Evolutionary conservation across 2,888 invertebrate genomes (phyloP).

Genomic region (Drosophila meridionalis): DNA sequence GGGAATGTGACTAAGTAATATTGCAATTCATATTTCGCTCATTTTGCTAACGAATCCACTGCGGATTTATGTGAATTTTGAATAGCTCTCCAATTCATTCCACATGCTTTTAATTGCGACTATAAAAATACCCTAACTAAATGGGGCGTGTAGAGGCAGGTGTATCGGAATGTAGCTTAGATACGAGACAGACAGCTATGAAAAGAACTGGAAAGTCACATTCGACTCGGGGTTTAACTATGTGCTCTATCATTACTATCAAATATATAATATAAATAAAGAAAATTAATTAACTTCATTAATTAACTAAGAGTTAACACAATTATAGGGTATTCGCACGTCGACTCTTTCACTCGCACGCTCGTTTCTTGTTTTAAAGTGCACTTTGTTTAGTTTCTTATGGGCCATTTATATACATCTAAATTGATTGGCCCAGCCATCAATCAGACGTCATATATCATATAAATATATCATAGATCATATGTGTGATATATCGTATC

Average conservation of each 20-base stretch:
- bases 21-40: conserved; percentile 12
- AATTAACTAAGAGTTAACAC: not conserved
- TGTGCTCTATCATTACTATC: not conserved
- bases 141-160: not conserved
- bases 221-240: not conserved
- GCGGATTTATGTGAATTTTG: conserved; percentile 35
- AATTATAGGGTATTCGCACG: not conserved
- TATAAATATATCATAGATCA: conserved; percentile 9
- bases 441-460: conserved; percentile 26
- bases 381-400: conserved; percentile 18
- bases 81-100: conserved; percentile 15
- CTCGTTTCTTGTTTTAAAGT: conserved; percentile 6
- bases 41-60: not conserved
- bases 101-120: conserved; percentile 18
- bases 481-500: conserved; percentile 4
- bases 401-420: conserved; percentile 8
- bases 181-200: too few species aligned
- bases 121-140: conserved; percentile 7
- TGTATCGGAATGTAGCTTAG: not conserved
- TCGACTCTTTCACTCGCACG: not conserved
- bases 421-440: conserved; percentile 31
- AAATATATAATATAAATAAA: not conserved
- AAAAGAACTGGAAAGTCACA: not conserved
- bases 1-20: conserved; percentile 32
- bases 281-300: not conserved